phyloP scores from a whole-genome alignment of 2,113 vertebrate species.

The Ancistrus triradiatus region DNA sequence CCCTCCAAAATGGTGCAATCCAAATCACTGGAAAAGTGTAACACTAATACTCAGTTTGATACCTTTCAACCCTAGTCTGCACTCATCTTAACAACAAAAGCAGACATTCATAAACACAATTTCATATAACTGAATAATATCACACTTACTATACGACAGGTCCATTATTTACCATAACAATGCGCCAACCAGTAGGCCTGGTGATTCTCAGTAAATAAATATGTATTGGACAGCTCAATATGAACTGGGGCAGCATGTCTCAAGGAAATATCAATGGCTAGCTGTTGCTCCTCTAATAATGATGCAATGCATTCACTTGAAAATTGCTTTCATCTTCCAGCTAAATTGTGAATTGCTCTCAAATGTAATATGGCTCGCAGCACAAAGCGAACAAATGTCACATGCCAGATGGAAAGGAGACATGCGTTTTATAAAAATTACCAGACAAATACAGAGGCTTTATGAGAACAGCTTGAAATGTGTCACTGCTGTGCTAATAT shows the following conservation, averaged over 20 bases:
- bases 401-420: constrained; percentile 10
- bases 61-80: too few species aligned
- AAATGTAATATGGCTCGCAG: neutral
- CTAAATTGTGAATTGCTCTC: constrained; percentile 5
- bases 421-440: neutral
- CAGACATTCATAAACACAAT: too few species aligned
- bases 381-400: neutral
- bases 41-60: too few species aligned
- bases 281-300: constrained; percentile 10
- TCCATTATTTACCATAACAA: neutral
- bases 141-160: too few species aligned
- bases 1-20: too few species aligned
- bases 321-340: neutral
- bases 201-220: neutral
- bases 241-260: neutral
- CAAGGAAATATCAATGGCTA: neutral
- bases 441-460: neutral
- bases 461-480: neutral
- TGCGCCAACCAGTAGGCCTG: neutral
- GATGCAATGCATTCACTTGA: neutral
- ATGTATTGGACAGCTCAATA: neutral
- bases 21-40: too few species aligned
- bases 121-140: too few species aligned
- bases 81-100: too few species aligned
- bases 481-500: constrained; percentile 3